phyloP scores from a whole-genome alignment of 23 tunicate species.

The Trididemnum clinides region DNA sequence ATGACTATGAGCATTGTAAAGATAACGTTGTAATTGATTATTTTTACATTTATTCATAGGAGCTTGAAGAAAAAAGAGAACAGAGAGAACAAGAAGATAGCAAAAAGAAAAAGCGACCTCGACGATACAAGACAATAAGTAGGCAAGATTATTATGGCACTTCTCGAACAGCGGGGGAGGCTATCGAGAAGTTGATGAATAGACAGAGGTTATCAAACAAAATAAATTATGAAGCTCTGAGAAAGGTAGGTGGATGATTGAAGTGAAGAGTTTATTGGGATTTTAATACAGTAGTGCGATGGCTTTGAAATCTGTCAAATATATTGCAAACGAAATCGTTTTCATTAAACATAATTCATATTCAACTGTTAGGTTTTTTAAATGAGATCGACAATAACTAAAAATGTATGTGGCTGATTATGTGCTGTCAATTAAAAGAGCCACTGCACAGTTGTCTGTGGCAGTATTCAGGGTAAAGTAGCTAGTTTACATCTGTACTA shows the following conservation, averaged over 20 bases:
- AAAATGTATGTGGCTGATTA: neutral
- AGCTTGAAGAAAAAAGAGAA: slow-evolving; percentile 65
- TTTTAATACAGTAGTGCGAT: neutral
- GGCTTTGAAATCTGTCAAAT: neutral
- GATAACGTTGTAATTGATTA: no score
- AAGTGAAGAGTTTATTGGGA: neutral
- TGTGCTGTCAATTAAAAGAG: no score
- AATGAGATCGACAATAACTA: no score
- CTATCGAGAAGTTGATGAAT: slow-evolving; percentile 69
- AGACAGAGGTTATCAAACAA: slow-evolving; percentile 78
- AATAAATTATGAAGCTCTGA: slow-evolving; percentile 86
- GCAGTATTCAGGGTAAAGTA: no score
- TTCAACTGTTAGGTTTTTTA: no score
- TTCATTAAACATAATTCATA: no score
- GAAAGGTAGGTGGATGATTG: slow-evolving; percentile 59
- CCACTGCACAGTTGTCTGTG: no score
- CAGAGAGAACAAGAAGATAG: slow-evolving; percentile 46
- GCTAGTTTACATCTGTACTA: no score
- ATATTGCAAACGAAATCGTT: neutral
- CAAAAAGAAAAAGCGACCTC: slow-evolving; percentile 46
- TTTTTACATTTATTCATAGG: no score
- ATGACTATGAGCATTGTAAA: no score
- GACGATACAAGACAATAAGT: slow-evolving; percentile 12
- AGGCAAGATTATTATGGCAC: slow-evolving; percentile 76
- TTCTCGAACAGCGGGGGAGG: slow-evolving; percentile 76